A percentile compares a stretch with the other conserved stretches of the same genome.
These are phyloP conservation scores for Enteromius trimaculatus DNA, from an alignment of 2,797 vertebrate species.

Conservation along the genomic window DNA sequence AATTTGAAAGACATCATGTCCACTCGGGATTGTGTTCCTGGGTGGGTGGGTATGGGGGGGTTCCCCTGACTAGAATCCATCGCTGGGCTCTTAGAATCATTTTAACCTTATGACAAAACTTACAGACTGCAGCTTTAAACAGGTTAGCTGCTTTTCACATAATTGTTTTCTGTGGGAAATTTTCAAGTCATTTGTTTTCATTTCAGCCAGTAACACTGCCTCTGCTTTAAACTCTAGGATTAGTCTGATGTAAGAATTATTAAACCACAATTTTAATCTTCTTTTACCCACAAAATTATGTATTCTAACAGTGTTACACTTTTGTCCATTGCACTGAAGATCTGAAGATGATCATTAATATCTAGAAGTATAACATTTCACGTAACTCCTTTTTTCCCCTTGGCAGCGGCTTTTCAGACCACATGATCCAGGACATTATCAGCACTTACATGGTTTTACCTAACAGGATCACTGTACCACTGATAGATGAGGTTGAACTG, in stretches of 20 bases:
- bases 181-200: neutral
- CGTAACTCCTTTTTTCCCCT: neutral
- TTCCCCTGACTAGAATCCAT: no score
- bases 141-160: neutral
- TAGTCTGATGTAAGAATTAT: neutral
- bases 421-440: slow-evolving; percentile 94
- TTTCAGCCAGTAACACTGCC: neutral
- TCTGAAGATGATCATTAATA: neutral
- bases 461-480: slow-evolving; percentile 93
- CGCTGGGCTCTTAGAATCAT: no score
- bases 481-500: slow-evolving; percentile 90
- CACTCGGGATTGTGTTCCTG: no score
- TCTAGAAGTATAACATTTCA: neutral
- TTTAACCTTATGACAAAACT: no score
- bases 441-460: slow-evolving; percentile 95
- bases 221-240: neutral
- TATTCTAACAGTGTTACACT: neutral
- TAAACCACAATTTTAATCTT: neutral
- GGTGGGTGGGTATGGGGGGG: no score
- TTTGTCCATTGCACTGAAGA: neutral
- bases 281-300: neutral
- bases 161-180: neutral
- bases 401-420: slow-evolving; percentile 90
- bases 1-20: no score
- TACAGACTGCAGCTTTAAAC: neutral